Percentiles rank a stretch among this genome's conserved stretches.
Conservation (phyloP, 2,888 invertebrate species). For the Eurytoma californica region DNA sequence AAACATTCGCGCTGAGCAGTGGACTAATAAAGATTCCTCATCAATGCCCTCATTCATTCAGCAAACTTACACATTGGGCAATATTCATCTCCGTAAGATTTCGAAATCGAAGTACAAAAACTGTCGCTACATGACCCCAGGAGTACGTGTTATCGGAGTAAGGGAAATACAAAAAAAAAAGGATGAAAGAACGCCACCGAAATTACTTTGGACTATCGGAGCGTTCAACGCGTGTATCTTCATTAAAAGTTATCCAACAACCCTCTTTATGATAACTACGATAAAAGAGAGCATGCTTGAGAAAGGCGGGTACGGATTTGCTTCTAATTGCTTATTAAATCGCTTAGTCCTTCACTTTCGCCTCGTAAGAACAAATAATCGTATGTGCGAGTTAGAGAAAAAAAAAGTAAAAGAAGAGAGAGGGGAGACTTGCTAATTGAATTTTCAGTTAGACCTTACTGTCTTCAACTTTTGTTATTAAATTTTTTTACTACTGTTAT, state of each 20-base stretch:
- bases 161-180: not conserved
- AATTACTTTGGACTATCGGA: not conserved
- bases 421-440: conserved; percentile 14
- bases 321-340: conserved; percentile 28
- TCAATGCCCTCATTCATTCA: conserved; percentile 46
- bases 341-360: not conserved
- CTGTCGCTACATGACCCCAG: conserved; percentile 1
- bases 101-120: not conserved
- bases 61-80: conserved; percentile 32
- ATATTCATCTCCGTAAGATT: not conserved
- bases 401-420: conserved; percentile 11
- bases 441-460: conserved; percentile 16
- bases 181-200: not conserved
- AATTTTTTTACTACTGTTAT: not conserved
- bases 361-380: no score
- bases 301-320: not conserved
- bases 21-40: conserved; percentile 43
- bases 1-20: conserved; percentile 40
- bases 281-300: conserved; percentile 29
- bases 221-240: conserved; percentile 37
- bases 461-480: not conserved
- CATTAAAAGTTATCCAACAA: conserved; percentile 51
- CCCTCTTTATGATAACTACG: conserved; percentile 33
- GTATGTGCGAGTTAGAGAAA: not conserved
- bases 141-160: not conserved